A percentile compares a stretch with the other conserved stretches of the same genome.
Evolutionary conservation across 2,888 invertebrate species (phyloP).

Genomic region (Tupiocoris notatus): DNA sequence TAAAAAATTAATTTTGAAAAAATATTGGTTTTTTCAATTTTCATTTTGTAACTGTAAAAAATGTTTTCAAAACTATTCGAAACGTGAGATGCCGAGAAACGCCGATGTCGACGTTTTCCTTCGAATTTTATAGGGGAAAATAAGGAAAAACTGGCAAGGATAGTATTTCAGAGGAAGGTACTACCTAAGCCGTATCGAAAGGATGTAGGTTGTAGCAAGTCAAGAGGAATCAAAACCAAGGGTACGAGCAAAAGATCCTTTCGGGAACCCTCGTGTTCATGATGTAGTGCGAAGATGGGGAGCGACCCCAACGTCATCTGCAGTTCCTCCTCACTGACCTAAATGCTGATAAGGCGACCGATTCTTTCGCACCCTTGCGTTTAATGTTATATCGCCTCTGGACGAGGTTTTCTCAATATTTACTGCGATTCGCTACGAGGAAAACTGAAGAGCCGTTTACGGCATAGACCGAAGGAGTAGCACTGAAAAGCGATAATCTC

Average conservation of each 20-base stretch:
- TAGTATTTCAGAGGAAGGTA: too few species aligned
- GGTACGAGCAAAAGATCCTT: not conserved
- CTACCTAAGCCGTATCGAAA: too few species aligned
- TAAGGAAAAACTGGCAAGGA: too few species aligned
- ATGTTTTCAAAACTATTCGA: too few species aligned
- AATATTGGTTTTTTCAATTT: too few species aligned
- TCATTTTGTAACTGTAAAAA: too few species aligned
- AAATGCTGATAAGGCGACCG: conserved; percentile 35
- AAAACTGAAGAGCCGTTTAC: not conserved
- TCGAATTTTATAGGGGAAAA: too few species aligned
- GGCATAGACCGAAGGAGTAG: not conserved
- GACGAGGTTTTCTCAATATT: conserved; percentile 23
- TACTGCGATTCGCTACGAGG: conserved; percentile 22
- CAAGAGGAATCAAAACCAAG: not conserved
- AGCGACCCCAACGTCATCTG: conserved; percentile 18
- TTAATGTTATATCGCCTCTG: conserved; percentile 14
- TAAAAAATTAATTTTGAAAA: too few species aligned
- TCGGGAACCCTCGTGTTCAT: not conserved
- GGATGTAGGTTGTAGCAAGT: not conserved
- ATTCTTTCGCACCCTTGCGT: not conserved
- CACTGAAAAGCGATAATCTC: conserved; percentile 19
- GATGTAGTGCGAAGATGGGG: conserved; percentile 20
- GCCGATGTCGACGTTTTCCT: too few species aligned
- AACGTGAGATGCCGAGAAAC: too few species aligned
- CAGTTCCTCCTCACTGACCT: conserved; percentile 41